A percentile compares a stretch with the other conserved stretches of the same genome.
These are phyloP conservation scores for Anoplius nigerrimus DNA, from an alignment of 2,888 invertebrate species.

Conservation along the genomic window DNA sequence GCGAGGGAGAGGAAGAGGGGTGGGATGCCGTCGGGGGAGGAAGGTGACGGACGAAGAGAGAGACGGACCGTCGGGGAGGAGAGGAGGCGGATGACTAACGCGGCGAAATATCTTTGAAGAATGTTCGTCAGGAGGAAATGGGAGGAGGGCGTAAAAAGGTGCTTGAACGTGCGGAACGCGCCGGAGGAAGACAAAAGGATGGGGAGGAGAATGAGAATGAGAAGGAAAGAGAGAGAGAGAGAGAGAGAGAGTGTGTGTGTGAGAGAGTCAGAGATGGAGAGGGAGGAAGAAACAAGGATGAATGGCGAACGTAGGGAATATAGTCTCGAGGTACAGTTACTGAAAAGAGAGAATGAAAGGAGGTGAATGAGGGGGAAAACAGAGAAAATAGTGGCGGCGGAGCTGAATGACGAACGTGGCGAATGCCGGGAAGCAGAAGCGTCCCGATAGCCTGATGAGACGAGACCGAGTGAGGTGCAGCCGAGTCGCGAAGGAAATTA, in stretches of 20 bases:
- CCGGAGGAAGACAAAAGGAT: too few species aligned
- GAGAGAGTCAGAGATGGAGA: too few species aligned
- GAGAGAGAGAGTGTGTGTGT: too few species aligned
- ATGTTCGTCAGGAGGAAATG: not conserved
- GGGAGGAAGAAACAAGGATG: constrained; percentile 15
- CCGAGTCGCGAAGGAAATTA: constrained; percentile 65
- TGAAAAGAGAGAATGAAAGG: constrained; percentile 4
- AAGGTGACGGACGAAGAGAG: too few species aligned
- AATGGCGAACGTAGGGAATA: not conserved
- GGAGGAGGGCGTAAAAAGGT: constrained; percentile 12
- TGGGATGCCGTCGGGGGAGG: not conserved
- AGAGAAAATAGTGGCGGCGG: too few species aligned
- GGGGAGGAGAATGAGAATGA: too few species aligned
- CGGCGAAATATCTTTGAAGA: too few species aligned
- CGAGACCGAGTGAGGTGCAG: constrained; percentile 54
- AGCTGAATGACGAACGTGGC: constrained; percentile 3
- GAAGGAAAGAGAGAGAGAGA: too few species aligned
- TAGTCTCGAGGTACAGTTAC: not conserved
- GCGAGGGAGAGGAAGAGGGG: constrained; percentile 11
- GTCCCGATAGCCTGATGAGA: constrained; percentile 60
- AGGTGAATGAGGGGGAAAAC: not conserved
- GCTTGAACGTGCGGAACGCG: too few species aligned
- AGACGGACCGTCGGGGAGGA: not conserved
- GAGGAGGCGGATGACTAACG: constrained; percentile 6
- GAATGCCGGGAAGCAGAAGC: constrained; percentile 19